phyloP scores from a whole-genome alignment of 2,888 invertebrate species.

The Caenorhabditis sp. region DNA sequence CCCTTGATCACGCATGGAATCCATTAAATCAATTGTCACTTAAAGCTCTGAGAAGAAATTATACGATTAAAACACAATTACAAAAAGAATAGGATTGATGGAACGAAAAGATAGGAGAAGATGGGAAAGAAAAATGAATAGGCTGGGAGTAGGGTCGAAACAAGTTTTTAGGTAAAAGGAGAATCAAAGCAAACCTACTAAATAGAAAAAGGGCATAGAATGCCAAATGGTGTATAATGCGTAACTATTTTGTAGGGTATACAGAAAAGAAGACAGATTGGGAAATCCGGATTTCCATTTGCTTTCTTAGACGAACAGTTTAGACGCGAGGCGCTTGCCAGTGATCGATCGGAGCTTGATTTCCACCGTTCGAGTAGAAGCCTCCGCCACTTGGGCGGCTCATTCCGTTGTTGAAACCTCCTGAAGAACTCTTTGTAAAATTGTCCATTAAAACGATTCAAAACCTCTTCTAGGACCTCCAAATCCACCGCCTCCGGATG shows the following conservation, averaged over 20 bases:
- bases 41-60: conserved; percentile 61
- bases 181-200: conserved; percentile 11
- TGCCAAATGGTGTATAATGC: conserved; percentile 19
- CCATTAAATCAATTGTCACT: conserved; percentile 53
- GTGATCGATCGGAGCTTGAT: conserved; percentile 45
- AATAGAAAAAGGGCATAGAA: conserved; percentile 6
- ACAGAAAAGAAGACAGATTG: conserved; percentile 8
- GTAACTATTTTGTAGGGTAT: conserved; percentile 9
- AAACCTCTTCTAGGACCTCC: conserved; percentile 41
- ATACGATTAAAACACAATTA: conserved; percentile 35
- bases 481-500: conserved; percentile 22
- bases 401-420: conserved; percentile 43
- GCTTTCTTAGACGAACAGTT: conserved; percentile 9
- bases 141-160: background rate
- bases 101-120: conserved; percentile 2
- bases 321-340: conserved; percentile 51
- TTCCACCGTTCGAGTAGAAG: conserved; percentile 16
- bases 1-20: conserved; percentile 49
- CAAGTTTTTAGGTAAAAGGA: conserved; percentile 4
- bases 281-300: conserved; percentile 53
- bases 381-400: conserved; percentile 12
- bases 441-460: background rate
- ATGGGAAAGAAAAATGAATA: conserved; percentile 6
- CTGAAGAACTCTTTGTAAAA: too few relatives aligned
- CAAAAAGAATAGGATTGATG: conserved; percentile 5